Conservation (phyloP, 92 coral and sea anemone species). For the Virgularia gustaviana region DNA sequence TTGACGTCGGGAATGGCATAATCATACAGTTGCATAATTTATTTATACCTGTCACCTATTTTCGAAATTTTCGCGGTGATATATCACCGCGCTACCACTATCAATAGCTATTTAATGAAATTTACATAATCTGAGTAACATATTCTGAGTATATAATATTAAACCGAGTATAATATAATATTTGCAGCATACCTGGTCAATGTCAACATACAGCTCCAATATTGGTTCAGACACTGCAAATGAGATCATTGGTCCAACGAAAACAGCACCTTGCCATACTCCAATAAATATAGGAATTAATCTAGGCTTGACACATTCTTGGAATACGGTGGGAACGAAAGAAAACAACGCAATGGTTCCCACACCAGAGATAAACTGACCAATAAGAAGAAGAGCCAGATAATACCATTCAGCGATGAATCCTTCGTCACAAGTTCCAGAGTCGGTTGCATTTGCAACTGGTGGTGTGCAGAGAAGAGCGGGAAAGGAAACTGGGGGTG, state of each 20-base stretch:
- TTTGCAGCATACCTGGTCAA: constrained; percentile 11
- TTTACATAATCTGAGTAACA: too few relatives aligned
- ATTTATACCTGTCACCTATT: too few relatives aligned
- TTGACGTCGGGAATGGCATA: too few relatives aligned
- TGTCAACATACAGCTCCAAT: constrained; percentile 2
- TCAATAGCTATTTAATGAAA: too few relatives aligned
- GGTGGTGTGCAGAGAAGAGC: not conserved
- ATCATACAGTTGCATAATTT: too few relatives aligned
- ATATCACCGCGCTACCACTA: too few relatives aligned
- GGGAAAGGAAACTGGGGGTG: not conserved
- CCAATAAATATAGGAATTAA: not conserved
- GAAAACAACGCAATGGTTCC: constrained; percentile 6
- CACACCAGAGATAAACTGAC: constrained; percentile 19
- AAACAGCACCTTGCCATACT: constrained; percentile 2
- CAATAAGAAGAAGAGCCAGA: constrained; percentile 6
- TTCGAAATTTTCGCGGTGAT: too few relatives aligned
- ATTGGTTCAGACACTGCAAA: constrained; percentile 1
- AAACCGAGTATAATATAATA: too few relatives aligned
- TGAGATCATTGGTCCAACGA: constrained; percentile 10
- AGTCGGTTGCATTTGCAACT: too few relatives aligned
- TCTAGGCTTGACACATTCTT: not conserved
- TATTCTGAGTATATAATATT: too few relatives aligned
- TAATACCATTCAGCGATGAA: constrained; percentile 2
- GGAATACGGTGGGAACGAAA: not conserved
- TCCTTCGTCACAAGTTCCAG: not conserved